phyloP scores from a whole-genome alignment of 2,113 vertebrate genomes.

The Phodopus roborovskii region DNA sequence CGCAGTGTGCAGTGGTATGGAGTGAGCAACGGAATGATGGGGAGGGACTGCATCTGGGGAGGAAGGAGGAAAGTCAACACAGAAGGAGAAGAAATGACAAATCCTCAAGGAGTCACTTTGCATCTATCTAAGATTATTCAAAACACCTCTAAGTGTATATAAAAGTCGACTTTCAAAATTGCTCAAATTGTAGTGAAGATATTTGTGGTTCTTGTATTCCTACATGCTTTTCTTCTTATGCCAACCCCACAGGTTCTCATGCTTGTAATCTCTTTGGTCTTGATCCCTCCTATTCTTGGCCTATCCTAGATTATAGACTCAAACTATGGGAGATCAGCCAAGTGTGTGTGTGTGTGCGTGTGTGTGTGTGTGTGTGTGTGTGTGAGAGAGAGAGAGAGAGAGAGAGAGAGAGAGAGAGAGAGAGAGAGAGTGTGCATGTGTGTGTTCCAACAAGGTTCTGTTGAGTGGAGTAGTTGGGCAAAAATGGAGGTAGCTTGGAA shows the following conservation, averaged over 20 bases:
- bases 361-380: neutral
- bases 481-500: neutral
- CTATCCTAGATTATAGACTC: neutral
- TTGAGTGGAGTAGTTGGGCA: fast-evolving
- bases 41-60: neutral
- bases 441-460: neutral
- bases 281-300: neutral
- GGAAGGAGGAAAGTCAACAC: neutral
- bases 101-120: neutral
- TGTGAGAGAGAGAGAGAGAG: no score
- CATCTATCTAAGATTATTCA: neutral
- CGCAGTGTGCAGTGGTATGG: neutral
- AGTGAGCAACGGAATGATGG: neutral
- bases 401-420: no score
- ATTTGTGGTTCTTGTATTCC: fast-evolving
- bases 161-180: neutral
- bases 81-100: neutral
- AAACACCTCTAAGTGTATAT: neutral
- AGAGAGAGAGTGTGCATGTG: no score
- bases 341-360: neutral
- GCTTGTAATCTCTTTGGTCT: neutral
- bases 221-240: neutral
- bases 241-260: neutral
- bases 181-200: neutral
- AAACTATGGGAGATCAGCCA: neutral